A percentile compares a stretch with the other conserved stretches of the same genome.
phyloP scores from a whole-genome alignment of 2,797 vertebrate species.

The Tolypeutes matacus region DNA sequence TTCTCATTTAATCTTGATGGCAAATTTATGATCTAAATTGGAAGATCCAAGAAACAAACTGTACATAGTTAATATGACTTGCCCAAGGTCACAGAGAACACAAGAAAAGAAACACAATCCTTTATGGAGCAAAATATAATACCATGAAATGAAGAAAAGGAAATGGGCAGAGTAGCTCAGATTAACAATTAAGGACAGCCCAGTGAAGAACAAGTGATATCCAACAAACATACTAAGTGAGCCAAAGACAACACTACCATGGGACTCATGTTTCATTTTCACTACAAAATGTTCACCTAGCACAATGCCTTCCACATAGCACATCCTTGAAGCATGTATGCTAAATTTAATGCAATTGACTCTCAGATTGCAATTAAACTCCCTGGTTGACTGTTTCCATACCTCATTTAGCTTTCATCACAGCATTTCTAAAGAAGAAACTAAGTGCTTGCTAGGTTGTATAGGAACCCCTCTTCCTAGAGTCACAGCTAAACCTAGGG shows the following conservation, averaged over 20 bases:
- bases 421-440: not conserved
- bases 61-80: not conserved
- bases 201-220: not conserved
- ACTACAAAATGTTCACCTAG: not conserved
- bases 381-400: not conserved
- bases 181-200: not conserved
- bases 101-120: not conserved
- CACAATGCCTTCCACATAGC: not conserved
- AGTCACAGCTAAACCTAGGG: not conserved
- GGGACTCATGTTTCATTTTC: not conserved
- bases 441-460: not conserved
- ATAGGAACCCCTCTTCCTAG: not conserved
- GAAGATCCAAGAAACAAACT: not conserved
- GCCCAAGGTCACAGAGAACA: not conserved
- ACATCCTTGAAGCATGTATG: not conserved
- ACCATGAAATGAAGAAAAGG: not conserved
- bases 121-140: not conserved
- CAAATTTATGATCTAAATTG: not conserved
- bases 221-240: not conserved
- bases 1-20: not conserved
- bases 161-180: not conserved
- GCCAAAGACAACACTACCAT: not conserved
- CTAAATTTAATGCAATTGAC: slow-evolving; percentile 29
- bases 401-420: slow-evolving; percentile 38
- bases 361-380: slow-evolving; percentile 6